A percentile compares a stretch with the other conserved stretches of the same genome.
Evolutionary conservation across 2,888 invertebrate species (phyloP).

Genomic region (Serripes groenlandicus): DNA sequence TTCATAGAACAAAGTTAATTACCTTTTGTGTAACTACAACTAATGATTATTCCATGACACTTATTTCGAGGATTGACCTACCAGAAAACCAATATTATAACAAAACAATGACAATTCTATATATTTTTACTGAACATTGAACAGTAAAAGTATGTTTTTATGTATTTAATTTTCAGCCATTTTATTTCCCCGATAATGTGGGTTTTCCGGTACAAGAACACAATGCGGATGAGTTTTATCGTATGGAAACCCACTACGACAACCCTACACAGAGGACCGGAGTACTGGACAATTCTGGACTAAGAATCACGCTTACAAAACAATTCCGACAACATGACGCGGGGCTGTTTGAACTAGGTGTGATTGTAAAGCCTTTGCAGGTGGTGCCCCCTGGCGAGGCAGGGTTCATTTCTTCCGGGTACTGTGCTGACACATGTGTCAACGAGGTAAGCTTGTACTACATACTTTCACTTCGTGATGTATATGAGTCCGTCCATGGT

Average conservation of each 20-base stretch:
- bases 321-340: conserved; percentile 92
- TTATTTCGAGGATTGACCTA: not conserved
- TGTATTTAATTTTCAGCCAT: conserved; percentile 61
- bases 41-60: not conserved
- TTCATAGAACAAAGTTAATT: too few species aligned
- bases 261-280: conserved; percentile 89
- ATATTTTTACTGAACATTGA: not conserved
- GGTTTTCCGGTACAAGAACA: conserved; percentile 93
- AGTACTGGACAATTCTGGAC: conserved; percentile 88
- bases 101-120: not conserved
- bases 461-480: too few species aligned
- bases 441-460: conserved; percentile 89
- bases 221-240: conserved; percentile 91
- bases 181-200: conserved; percentile 87
- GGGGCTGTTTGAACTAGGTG: conserved; percentile 89
- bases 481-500: too few species aligned
- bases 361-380: conserved; percentile 91
- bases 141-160: not conserved
- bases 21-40: not conserved
- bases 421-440: conserved; percentile 94
- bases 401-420: conserved; percentile 93
- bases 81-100: not conserved
- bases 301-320: conserved; percentile 92
- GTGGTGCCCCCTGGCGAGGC: conserved; percentile 92
- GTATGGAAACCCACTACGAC: conserved; percentile 97